Base-by-base conservation (phyloP, 2,113 vertebrate genomes). In the Upupa epops region DNA sequence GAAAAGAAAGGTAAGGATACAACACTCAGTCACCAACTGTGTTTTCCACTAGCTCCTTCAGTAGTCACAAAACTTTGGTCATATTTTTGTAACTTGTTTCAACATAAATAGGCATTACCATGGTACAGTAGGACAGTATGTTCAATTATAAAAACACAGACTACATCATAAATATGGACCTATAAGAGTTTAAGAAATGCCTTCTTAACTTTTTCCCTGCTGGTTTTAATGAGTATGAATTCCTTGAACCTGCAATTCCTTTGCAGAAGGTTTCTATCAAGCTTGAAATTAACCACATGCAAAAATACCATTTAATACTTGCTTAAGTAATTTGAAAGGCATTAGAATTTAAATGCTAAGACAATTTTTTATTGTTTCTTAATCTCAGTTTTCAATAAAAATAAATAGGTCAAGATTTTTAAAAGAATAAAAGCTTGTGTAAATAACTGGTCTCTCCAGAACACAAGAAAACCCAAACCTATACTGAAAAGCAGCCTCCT, bases 191-290 rank as follows among this genome's bases (percentile, higher is more conserved):
- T 59, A 32, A 56, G 18, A 69, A 40, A 0, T 11, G 8, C 7
- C 6, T 51, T 19, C 12, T 3, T 3, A 2, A 8, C 61, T 59
- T 69, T 54, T 31, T 24, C 11, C 26, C 22, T 1, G 0, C n/a
- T 79, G 34, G 4, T 45, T 91, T 68, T 80, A 74, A 76, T 17
- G 4, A 73, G 20, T 11, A 59, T 34, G 7, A 58, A 66, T 17
- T 64, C 26, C 31, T 86, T 60, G 37, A 80, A 45, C 31, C 21
- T 69, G 11, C 25, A 79, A 19, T n/a, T 78, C 16, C 29, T 52
- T 84, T 70, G 36, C 12, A 45, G 59, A 74, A 37, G 3, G 2
- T 31, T 65, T 70, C 17, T 37, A 26, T 31, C 58, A 58, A 20
- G 11, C 11, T 46, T 25, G 29, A 69, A 79, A 64, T 40, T 48